A percentile compares a stretch with the other conserved stretches of the same genome.
Evolutionary conservation across 2,113 vertebrate genomes (phyloP).

Genomic region (Myiozetetes cayanensis): DNA sequence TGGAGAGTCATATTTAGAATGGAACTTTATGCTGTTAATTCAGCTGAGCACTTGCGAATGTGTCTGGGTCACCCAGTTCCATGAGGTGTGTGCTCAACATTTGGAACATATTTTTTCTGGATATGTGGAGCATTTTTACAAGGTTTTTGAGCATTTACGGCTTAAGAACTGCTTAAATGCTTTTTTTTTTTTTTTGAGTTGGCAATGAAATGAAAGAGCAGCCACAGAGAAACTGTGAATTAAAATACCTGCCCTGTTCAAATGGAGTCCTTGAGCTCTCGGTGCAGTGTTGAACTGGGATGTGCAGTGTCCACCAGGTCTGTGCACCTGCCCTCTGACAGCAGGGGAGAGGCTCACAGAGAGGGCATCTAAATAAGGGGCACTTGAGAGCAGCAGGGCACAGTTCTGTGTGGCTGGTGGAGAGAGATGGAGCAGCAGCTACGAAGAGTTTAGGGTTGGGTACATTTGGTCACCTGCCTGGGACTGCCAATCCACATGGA

Average conservation of each 20-base stretch:
- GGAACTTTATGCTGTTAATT: not conserved
- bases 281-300: not conserved
- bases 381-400: not conserved
- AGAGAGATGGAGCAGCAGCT: not conserved
- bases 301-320: not conserved
- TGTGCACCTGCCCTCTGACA: not conserved
- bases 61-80: slow-evolving; percentile 37
- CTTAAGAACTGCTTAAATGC: not conserved
- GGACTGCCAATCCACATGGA: not conserved
- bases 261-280: not conserved
- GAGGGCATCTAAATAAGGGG: not conserved
- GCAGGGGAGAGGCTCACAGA: not conserved
- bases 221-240: not conserved
- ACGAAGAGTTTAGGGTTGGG: not conserved
- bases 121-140: not conserved
- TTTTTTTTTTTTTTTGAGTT: not conserved
- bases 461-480: not conserved
- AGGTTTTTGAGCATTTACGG: not conserved
- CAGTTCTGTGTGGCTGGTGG: not conserved
- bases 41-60: not conserved
- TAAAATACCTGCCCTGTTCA: not conserved
- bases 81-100: not conserved
- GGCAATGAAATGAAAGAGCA: not conserved
- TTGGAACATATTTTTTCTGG: not conserved
- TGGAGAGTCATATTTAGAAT: not conserved